phyloP scores from a whole-genome alignment of 2,113 vertebrate species.

The Phyllopteryx taeniolatus region DNA sequence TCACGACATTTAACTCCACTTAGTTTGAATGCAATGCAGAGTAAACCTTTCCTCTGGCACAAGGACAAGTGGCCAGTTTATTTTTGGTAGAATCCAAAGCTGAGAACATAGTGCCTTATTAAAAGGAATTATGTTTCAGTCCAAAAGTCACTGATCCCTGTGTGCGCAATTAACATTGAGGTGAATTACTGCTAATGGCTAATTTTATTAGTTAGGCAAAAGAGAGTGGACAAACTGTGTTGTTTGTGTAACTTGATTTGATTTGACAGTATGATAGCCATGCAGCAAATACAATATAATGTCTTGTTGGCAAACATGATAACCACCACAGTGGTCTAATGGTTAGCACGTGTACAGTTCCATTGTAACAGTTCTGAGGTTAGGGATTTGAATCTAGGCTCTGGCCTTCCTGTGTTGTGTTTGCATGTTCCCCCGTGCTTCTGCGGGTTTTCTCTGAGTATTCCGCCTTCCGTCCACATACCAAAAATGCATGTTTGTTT shows the following conservation, averaged over 20 bases:
- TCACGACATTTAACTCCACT: conserved; percentile 24
- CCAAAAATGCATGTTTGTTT: too few relatives aligned
- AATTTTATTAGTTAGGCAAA: not conserved
- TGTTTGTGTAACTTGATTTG: not conserved
- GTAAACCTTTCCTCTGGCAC: not conserved
- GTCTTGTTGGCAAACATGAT: too few relatives aligned
- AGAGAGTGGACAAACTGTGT: not conserved
- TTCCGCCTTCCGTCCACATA: too few relatives aligned
- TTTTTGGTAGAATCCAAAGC: not conserved
- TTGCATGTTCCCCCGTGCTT: too few relatives aligned
- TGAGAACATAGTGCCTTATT: not conserved
- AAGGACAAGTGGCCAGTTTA: not conserved
- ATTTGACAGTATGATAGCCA: too few relatives aligned
- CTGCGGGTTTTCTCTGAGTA: too few relatives aligned
- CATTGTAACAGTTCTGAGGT: too few relatives aligned
- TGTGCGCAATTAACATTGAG: not conserved
- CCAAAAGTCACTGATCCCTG: not conserved
- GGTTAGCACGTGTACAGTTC: too few relatives aligned
- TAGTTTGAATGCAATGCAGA: not conserved
- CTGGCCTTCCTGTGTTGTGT: too few relatives aligned
- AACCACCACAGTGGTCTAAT: too few relatives aligned
- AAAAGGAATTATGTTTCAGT: not conserved
- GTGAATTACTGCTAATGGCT: not conserved
- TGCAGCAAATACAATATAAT: too few relatives aligned
- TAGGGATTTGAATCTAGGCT: too few relatives aligned